Evolutionary conservation across 1,140 invertebrate genomes (phyloP).

Genomic region (Orius laevigatus): DNA sequence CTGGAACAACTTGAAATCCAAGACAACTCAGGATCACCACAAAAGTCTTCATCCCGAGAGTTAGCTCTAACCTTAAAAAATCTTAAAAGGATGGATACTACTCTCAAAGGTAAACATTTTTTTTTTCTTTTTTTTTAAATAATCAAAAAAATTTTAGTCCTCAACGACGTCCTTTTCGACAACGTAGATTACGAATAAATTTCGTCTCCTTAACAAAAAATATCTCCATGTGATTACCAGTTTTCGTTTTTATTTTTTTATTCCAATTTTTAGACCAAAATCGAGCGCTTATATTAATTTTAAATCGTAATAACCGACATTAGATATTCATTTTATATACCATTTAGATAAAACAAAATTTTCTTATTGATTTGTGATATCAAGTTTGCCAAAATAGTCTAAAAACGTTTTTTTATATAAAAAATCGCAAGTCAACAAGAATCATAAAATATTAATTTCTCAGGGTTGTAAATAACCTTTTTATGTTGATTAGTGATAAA

Average conservation of each 20-base stretch:
- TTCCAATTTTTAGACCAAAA: background rate
- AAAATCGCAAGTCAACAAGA: too few species aligned
- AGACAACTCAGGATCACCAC: constrained; percentile 22
- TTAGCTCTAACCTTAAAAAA: constrained; percentile 39
- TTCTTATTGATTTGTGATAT: too few species aligned
- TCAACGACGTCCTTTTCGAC: constrained; percentile 23
- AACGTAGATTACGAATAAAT: constrained; percentile 20
- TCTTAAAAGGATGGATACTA: constrained; percentile 39
- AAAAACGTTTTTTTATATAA: too few species aligned
- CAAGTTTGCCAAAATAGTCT: too few species aligned
- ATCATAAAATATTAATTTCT: too few species aligned
- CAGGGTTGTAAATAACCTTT: too few species aligned
- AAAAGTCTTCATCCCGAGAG: constrained; percentile 30
- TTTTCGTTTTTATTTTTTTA: constrained; percentile 2
- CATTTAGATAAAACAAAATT: background rate
- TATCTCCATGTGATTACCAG: background rate
- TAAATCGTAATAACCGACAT: background rate
- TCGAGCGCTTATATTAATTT: background rate
- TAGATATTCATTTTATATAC: background rate
- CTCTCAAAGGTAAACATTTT: constrained; percentile 33
- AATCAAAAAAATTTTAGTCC: constrained; percentile 16
- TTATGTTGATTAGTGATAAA: too few species aligned
- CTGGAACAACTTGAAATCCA: constrained; percentile 29
- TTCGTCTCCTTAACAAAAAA: too few species aligned
- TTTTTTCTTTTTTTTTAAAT: constrained; percentile 4